Base-by-base conservation (phyloP, 1,140 invertebrate genomes). In the Metaphire vulgaris region DNA sequence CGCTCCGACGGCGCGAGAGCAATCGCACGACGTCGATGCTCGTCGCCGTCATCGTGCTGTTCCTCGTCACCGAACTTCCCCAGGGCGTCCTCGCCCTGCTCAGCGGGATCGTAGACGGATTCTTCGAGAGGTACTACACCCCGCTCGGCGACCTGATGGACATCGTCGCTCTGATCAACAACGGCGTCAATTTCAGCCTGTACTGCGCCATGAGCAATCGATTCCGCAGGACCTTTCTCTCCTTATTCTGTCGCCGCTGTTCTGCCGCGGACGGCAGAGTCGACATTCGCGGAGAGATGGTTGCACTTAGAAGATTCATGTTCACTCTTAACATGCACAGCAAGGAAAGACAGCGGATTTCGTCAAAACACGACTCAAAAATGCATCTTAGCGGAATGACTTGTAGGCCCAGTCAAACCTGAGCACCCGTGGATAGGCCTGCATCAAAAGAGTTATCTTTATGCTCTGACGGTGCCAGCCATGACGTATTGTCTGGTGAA, bases 1-100 rank as follows among this genome's bases (percentile, higher is more conserved):
- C 68, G 30, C 15, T 28, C 12, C 72, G 56, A 29, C 41, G 28
- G 32, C 32, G 77, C 29, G 79, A 91, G 90, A 92, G 95, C 0
- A 92, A 95, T 80, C 89, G 93, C 80, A 97, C 95, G 0, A 96
- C 95, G 0, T 90, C 91, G 77, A 95, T 98, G 91, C 88, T 97
- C 6, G 87, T 97, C 0, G 93, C 93, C 0, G 92, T 97, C 0
- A 86, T 97, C 6, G 84, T 94, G 0, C 87, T 96, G 0, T 96
- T 96, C 80, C 87, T 96, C 0, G 87, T 95, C 0, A 95, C 93
- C 0, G 94, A 96, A 85, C 89, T 96, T 33, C 94, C 94, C 0
- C 84, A 89, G 76, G 87, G 84, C 1, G 90, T 77, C 34, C 80
- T 86, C 30, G 67, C 41, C 41, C 21, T 56, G 41, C 41, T 56